Conservation (phyloP, 2,113 vertebrate genomes). For the Mystacornis crossleyi region DNA sequence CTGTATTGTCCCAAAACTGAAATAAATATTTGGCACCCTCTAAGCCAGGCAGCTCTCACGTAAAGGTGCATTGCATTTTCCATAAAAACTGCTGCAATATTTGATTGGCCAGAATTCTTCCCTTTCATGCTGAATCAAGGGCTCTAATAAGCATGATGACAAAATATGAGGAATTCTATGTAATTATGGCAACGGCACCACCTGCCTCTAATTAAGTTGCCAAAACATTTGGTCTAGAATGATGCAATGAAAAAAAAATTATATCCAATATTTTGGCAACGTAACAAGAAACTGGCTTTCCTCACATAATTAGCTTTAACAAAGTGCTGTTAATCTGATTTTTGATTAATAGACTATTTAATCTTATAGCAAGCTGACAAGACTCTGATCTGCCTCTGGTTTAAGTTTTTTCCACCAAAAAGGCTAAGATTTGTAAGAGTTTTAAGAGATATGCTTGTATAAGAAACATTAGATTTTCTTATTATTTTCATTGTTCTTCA, state of each 20-base stretch:
- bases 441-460: background rate
- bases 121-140: conserved; percentile 30
- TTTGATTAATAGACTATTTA: conserved; percentile 50
- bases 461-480: background rate
- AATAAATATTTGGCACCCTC: background rate
- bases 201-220: conserved; percentile 71
- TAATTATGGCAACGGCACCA: conserved; percentile 57
- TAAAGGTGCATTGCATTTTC: background rate
- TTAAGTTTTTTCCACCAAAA: background rate
- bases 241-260: conserved; percentile 1
- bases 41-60: background rate
- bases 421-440: background rate
- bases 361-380: background rate
- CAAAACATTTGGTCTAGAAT: conserved; percentile 71
- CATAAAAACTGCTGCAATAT: background rate
- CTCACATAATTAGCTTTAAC: conserved; percentile 44
- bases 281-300: conserved; percentile 22
- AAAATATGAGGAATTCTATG: conserved; percentile 62
- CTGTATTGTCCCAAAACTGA: background rate
- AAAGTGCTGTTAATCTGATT: conserved; percentile 46
- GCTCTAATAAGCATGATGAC: conserved; percentile 62
- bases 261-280: conserved; percentile 14
- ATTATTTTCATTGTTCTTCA: background rate
- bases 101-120: conserved; percentile 16
- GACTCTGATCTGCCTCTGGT: background rate